These are phyloP conservation scores for Malaclemys terrapin DNA, from an alignment of 2,113 vertebrate genomes.

Conservation along the genomic window DNA sequence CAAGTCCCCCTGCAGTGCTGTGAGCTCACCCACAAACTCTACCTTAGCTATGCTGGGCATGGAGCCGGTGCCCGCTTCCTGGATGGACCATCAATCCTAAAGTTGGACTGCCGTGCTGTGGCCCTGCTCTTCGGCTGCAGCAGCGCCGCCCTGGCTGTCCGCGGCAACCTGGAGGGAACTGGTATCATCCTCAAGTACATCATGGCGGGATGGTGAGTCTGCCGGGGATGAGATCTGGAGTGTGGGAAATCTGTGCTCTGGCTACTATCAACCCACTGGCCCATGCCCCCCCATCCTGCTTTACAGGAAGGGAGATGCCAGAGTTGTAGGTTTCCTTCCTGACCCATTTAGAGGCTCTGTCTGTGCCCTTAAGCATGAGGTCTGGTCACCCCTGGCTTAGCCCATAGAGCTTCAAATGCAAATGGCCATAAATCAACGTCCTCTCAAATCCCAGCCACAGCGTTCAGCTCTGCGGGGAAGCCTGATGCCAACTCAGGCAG, in stretches of 20 bases:
- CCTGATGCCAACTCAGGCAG: background rate
- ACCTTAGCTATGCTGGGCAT: constrained; percentile 88
- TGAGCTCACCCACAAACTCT: background rate
- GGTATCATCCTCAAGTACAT: constrained; percentile 92
- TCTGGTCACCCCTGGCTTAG: background rate
- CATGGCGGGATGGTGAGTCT: constrained; percentile 91
- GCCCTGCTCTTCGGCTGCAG: constrained; percentile 92
- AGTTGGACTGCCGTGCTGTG: constrained; percentile 82
- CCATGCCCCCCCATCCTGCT: background rate
- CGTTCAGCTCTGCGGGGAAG: background rate
- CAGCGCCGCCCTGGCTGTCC: constrained; percentile 89
- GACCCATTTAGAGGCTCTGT: background rate
- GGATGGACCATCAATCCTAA: constrained; percentile 82
- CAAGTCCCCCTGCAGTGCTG: background rate
- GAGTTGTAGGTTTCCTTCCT: background rate
- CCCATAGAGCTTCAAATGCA: too few relatives aligned
- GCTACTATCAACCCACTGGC: background rate
- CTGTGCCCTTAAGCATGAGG: background rate
- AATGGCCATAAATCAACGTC: background rate
- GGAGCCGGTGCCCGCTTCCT: constrained; percentile 90
- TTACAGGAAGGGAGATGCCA: background rate
- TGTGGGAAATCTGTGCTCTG: background rate
- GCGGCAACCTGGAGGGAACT: constrained; percentile 87
- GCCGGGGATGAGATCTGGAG: too few relatives aligned
- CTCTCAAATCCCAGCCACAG: background rate